Evolutionary conservation across 30 jellyfish, hydroid and myxozoan genomes (phyloP).

Genomic region (Hydractinia symbiolongicarpus): DNA sequence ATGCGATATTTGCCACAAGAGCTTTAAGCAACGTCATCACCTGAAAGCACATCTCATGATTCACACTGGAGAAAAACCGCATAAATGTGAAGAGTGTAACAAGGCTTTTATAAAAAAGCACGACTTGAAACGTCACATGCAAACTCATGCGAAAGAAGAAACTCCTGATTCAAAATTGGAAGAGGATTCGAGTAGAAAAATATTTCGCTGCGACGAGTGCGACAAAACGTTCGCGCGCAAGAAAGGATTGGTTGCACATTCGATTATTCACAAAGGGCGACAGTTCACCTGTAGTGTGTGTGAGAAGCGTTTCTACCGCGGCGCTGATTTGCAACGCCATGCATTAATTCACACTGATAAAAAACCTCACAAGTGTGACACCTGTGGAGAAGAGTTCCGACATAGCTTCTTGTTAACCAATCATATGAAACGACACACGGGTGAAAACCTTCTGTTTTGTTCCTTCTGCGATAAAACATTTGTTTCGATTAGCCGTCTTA

Average conservation of each 20-base stretch:
- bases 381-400: conserved; percentile 6
- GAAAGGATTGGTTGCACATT: not conserved
- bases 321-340: not conserved
- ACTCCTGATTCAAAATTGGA: not conserved
- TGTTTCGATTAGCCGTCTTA: not conserved
- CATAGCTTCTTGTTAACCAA: not conserved
- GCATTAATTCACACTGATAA: not conserved
- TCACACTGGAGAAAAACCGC: not conserved
- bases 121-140: not conserved
- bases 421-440: conserved; percentile 7
- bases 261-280: not conserved
- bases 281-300: not conserved
- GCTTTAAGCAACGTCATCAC: not conserved
- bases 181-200: not conserved
- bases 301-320: not conserved
- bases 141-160: too few relatives aligned
- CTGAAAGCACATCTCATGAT: not conserved
- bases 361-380: conserved; percentile 2
- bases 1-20: conserved; percentile 8
- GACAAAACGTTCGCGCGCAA: not conserved
- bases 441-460: not conserved
- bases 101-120: not conserved
- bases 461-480: conserved; percentile 1
- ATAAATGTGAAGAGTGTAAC: conserved; percentile 6
- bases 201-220: conserved; percentile 6